Evolutionary conservation across 2,113 vertebrate species (phyloP).

Genomic region (Poecilia latipinna): DNA sequence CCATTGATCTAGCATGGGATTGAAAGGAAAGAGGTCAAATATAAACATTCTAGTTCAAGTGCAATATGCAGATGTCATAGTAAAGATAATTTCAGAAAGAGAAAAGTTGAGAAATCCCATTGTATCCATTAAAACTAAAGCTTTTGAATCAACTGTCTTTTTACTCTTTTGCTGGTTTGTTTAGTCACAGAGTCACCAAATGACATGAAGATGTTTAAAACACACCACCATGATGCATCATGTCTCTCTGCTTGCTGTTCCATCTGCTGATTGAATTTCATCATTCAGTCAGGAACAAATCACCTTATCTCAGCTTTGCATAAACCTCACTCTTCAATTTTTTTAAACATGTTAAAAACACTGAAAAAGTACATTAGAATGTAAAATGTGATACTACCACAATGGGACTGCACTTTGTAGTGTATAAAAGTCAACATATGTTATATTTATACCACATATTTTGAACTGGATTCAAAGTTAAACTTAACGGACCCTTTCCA

Average conservation of each 20-base stretch:
- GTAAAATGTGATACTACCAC: background rate
- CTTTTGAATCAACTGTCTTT: background rate
- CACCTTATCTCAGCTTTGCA: background rate
- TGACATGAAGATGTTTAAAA: background rate
- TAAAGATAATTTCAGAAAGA: slow-evolving; percentile 48
- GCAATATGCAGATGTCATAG: slow-evolving; percentile 61
- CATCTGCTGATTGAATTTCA: background rate
- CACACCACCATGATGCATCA: background rate
- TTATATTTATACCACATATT: background rate
- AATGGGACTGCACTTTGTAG: no score
- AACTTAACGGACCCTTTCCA: no score
- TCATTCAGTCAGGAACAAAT: background rate
- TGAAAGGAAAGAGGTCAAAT: slow-evolving; percentile 51
- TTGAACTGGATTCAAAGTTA: background rate
- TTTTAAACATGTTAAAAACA: background rate
- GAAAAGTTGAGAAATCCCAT: slow-evolving; percentile 27
- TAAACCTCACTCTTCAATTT: background rate
- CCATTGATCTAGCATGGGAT: slow-evolving; percentile 13
- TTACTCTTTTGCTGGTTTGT: background rate
- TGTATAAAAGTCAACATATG: no score
- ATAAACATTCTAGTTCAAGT: slow-evolving; percentile 50
- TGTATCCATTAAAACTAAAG: background rate
- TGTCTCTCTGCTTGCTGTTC: background rate
- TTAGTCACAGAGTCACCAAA: background rate
- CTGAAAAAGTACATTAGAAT: background rate